phyloP scores from a whole-genome alignment of 2,888 invertebrate genomes.

The Parnassius glacialis region DNA sequence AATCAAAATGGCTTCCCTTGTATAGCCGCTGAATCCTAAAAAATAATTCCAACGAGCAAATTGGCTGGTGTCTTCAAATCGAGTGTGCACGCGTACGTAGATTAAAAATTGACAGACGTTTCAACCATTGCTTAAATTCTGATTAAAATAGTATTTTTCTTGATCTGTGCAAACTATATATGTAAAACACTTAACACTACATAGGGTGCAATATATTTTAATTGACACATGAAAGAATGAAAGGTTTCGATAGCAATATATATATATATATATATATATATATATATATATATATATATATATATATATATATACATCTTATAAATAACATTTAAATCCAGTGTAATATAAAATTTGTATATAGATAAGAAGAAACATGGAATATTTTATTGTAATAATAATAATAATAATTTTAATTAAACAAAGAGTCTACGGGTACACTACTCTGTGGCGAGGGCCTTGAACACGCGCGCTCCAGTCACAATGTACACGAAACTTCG shows the following conservation, averaged over 20 bases:
- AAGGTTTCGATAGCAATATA: too few species aligned
- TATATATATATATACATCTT: too few species aligned
- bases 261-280: too few species aligned
- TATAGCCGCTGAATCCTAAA: constrained; percentile 30
- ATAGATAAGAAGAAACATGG: too few species aligned
- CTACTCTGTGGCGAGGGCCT: constrained; percentile 34
- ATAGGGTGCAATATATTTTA: too few species aligned
- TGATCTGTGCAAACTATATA: too few species aligned
- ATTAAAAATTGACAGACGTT: constrained; percentile 15
- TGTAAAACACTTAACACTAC: too few species aligned
- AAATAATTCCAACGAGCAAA: constrained; percentile 39
- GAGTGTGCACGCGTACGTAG: constrained; percentile 31
- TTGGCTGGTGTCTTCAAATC: constrained; percentile 38
- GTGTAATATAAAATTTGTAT: too few species aligned
- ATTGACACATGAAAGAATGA: too few species aligned
- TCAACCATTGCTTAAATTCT: not conserved
- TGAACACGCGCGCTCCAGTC: constrained; percentile 34
- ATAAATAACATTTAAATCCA: too few species aligned
- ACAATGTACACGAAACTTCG: constrained; percentile 28
- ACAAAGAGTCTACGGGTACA: constrained; percentile 14
- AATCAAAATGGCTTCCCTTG: constrained; percentile 19
- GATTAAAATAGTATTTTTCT: too few species aligned
- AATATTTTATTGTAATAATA: not conserved
- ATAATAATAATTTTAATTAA: constrained; percentile 3
- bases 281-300: too few species aligned